Percentiles rank a stretch among this genome's conserved stretches.
phyloP scores from a whole-genome alignment of 2,888 invertebrate genomes.

The Deroplatys truncata region DNA sequence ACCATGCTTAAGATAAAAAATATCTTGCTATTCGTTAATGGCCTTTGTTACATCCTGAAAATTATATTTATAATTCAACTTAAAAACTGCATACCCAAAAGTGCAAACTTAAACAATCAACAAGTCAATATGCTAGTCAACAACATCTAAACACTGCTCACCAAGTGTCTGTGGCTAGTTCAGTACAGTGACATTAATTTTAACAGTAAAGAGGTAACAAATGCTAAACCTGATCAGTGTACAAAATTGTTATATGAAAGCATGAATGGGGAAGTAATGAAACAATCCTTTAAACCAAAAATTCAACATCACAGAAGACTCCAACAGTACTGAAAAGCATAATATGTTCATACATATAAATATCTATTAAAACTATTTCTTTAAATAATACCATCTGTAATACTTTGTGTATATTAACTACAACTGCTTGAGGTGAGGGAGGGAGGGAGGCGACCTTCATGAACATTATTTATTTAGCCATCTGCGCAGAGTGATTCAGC shows the following conservation, averaged over 20 bases:
- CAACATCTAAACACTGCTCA: neutral
- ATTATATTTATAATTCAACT: neutral
- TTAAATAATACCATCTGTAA: conserved; percentile 12
- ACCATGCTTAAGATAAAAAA: neutral
- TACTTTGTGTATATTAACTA: neutral
- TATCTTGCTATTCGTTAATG: neutral
- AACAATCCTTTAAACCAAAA: neutral
- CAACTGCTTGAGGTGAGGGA: too few species aligned
- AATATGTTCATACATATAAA: neutral
- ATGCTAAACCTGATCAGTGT: neutral
- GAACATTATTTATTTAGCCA: neutral
- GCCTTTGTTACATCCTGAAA: neutral
- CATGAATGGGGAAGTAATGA: neutral
- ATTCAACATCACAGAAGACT: neutral
- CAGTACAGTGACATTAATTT: neutral
- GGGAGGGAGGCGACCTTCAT: neutral
- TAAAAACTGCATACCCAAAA: neutral
- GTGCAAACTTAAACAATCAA: neutral
- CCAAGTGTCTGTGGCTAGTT: neutral
- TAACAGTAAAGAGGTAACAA: neutral
- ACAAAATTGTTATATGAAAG: neutral
- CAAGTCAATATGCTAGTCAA: neutral
- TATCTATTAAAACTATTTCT: neutral
- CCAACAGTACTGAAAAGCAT: neutral
- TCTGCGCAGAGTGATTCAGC: neutral